A percentile compares a stretch with the other conserved stretches of the same genome.
phyloP scores from a whole-genome alignment of 2,797 vertebrate species.

The Galago senegalensis region DNA sequence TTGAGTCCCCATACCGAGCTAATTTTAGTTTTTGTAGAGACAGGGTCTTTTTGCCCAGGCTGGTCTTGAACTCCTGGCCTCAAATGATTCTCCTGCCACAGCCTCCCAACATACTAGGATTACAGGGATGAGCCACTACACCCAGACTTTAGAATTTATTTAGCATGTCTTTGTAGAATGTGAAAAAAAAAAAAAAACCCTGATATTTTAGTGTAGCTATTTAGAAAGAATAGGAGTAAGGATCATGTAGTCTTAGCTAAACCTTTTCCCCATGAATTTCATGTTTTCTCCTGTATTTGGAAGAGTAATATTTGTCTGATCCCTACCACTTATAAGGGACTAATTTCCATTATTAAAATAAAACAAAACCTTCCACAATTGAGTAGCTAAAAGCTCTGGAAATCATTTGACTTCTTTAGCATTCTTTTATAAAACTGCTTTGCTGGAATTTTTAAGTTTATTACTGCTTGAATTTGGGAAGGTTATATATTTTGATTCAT shows the following conservation, averaged over 20 bases:
- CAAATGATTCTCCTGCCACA: not conserved
- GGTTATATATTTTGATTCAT: not conserved
- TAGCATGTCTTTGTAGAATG: not conserved
- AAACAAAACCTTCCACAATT: not conserved
- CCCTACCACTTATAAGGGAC: not conserved
- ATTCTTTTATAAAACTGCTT: not conserved
- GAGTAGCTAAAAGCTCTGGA: not conserved
- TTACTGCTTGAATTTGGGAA: not conserved
- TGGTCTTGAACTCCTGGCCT: not conserved
- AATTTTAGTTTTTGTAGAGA: not conserved
- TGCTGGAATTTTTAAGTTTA: not conserved
- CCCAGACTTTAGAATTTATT: not conserved
- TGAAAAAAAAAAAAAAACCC: constrained; percentile 14
- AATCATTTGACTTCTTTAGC: not conserved
- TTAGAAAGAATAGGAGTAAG: not conserved
- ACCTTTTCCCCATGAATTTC: not conserved
- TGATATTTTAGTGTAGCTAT: not conserved
- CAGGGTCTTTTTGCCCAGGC: not conserved
- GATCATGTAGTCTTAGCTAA: not conserved
- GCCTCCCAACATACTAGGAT: not conserved
- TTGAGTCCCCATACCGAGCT: not conserved
- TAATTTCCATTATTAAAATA: not conserved
- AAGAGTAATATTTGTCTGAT: not conserved
- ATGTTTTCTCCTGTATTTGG: not conserved
- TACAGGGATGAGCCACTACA: not conserved